Conservation (phyloP, 1,140 invertebrate genomes). For the Limonius californicus region DNA sequence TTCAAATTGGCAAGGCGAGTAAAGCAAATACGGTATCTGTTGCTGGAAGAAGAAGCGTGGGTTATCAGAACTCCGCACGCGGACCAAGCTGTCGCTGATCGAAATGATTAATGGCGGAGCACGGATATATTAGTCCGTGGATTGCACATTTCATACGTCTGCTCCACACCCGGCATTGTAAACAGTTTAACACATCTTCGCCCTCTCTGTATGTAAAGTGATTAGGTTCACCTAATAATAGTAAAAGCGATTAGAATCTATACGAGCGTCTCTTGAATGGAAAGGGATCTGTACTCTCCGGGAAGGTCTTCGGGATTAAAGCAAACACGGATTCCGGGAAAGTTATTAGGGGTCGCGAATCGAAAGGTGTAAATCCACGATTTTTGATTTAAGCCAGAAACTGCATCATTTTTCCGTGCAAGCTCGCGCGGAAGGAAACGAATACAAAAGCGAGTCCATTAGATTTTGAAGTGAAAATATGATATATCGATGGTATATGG, state of each 20-base stretch:
- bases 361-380: no score
- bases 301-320: no score
- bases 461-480: slow-evolving; percentile 14
- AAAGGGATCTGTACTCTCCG: no score
- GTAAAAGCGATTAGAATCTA: neutral
- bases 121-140: slow-evolving; percentile 29
- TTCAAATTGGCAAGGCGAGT: slow-evolving; percentile 8
- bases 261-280: no score
- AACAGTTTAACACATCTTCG: slow-evolving; percentile 22
- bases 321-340: neutral
- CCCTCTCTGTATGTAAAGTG: neutral
- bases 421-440: slow-evolving; percentile 9
- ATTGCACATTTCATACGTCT: slow-evolving; percentile 24
- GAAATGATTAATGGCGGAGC: slow-evolving; percentile 33
- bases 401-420: slow-evolving; percentile 6
- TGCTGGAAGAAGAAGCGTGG: slow-evolving; percentile 20
- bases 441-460: slow-evolving; percentile 12
- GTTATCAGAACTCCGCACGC: slow-evolving; percentile 31
- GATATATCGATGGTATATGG: slow-evolving; percentile 31
- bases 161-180: slow-evolving; percentile 24
- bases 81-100: slow-evolving; percentile 32
- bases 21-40: slow-evolving; percentile 23
- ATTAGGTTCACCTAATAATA: slow-evolving; percentile 1
- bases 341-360: neutral
- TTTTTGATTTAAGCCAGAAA: neutral